Evolutionary conservation across 1,140 invertebrate genomes (phyloP).

Genomic region (Dicyema japonicum): DNA sequence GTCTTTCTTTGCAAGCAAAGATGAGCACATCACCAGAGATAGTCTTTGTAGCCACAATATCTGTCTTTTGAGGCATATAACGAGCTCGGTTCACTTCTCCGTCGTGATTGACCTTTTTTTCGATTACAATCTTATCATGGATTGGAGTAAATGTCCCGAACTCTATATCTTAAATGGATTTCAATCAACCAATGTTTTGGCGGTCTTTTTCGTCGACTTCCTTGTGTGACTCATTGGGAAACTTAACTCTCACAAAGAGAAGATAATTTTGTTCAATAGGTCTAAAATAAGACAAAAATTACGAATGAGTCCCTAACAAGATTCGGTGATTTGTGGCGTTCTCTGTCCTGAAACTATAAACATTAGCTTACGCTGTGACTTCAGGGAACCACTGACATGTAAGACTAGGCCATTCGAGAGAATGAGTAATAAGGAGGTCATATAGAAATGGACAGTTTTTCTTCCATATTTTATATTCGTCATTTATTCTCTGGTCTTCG

Average conservation of each 20-base stretch:
- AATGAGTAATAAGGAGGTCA: conserved; percentile 22
- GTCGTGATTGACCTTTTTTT: conserved; percentile 5
- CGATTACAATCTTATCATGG: too few relatives aligned
- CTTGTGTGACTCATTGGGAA: conserved; percentile 97
- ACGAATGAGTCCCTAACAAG: too few relatives aligned
- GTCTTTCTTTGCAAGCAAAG: too few relatives aligned
- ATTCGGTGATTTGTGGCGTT: too few relatives aligned
- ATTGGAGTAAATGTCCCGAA: too few relatives aligned
- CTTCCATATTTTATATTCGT: conserved; percentile 60
- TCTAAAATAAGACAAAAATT: too few relatives aligned
- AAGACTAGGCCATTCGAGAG: conserved; percentile 31
- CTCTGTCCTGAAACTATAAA: too few relatives aligned
- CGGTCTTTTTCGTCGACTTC: too few relatives aligned
- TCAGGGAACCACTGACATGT: conserved; percentile 98
- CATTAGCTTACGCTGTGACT: conserved; percentile 41
- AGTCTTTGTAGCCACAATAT: conserved; percentile 4
- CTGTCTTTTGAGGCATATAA: conserved; percentile 5
- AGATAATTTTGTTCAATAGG: conserved; percentile 98
- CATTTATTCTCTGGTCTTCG: conserved; percentile 83
- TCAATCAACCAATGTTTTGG: too few relatives aligned
- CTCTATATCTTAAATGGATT: too few relatives aligned
- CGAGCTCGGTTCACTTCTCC: conserved; percentile 4
- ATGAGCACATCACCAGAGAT: conserved; percentile 4
- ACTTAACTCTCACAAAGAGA: conserved; percentile 76
- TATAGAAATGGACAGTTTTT: conserved; percentile 23